Evolutionary conservation across 2,113 vertebrate species (phyloP), one percentile per base, ranked within the genome.

Genomic region (Probosciger aterrimus): DNA sequence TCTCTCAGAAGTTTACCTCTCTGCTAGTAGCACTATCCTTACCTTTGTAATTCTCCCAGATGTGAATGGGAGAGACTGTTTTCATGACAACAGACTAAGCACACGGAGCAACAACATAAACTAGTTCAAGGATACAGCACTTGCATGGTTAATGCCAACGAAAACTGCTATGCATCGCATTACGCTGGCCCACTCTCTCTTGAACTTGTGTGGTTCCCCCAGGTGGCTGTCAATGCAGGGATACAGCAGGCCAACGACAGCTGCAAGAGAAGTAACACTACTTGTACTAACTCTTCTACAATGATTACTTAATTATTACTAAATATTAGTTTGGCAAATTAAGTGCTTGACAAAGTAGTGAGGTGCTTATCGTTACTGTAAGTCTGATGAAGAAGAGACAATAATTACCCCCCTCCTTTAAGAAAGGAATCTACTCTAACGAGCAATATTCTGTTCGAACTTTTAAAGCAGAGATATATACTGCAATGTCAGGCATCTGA

Each of bases 161-260:
- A 98, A 98, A 3, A 98, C 98, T 0, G 98, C 98, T 33, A 98
- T 98, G 11, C 98, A 98, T 62, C 98, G 97, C 98, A 98, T 98
- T 19, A 98, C 98, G 7, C 98, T 98, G 93, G 98, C 98, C 98
- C 98, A 98, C 55, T 98, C 98, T 53, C 98, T 88, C 97, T 98
- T 98, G 90, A 98, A 98, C 37, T 98, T 98, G 97, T 98, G 98
- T 4, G 98, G 98, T 37, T 98, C 98, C n/a, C 98, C 98, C 18
- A 98, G 98, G 88, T 96, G 98, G 55, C 98, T 98, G 98, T 98
- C 98, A 20, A 98, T 98, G 92, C 98, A 98, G 69, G 98, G 98
- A 65, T 98, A 98, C 79, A 98, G 97, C 74, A 98, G 87, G 69
- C 98, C 98, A 30, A 98, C 98, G 0, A 98, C 98, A 90, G 98